Evolutionary conservation across 2,888 invertebrate species (phyloP), one percentile per base, ranked within the genome.

Genomic region (Dryobota labecula): DNA sequence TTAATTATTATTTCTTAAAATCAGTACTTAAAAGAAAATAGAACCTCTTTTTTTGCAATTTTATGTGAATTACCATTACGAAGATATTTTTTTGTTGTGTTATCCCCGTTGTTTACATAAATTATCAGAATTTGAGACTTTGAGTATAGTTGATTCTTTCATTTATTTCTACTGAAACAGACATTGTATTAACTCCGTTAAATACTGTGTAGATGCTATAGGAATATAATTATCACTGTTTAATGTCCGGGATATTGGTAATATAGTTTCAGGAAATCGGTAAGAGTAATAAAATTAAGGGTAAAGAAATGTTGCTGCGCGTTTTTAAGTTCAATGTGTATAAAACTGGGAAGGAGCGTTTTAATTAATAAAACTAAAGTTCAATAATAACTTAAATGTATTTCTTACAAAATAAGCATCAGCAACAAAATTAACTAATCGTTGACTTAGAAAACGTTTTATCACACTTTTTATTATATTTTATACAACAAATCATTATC

Each of bases 391-490:
- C 51, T 64, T 76, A 80, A 33, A 54, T 73, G n/a, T 79, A 79
- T 73, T 76, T 53, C 53, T 64, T 76, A 80, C 18, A 71, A 83
- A 83, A 70, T 41, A 60, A 51, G 36, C 43, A 56, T 66, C 43
- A 74, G 47, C 47, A 70, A 62, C 47, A 74, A 63, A 43, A 71
- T 60, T 49, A 61, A 43, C 68, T 56, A 53, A 73, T 70, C 49
- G 27, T 61, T 82, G 79, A 80, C 79, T 78, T 79, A 80, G 74
- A 84, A 78, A 78, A 65, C 51, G 7, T 61, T 54, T 49, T 73
- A 82, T 82, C 79, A 82, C 79, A 73, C 43, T 76, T 76, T 58
- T 63, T 20, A 18, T 38, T 38, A 13, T 54, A 36, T 30, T 53
- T 70, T 54, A 66, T 43, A 58, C 5, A 65, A 33, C 8, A n/a